Percentiles rank a stretch among this genome's conserved stretches.
These are phyloP conservation scores for Lethenteron camtschaticum DNA, from an alignment of 2,113 vertebrate genomes.

Conservation along the genomic window DNA sequence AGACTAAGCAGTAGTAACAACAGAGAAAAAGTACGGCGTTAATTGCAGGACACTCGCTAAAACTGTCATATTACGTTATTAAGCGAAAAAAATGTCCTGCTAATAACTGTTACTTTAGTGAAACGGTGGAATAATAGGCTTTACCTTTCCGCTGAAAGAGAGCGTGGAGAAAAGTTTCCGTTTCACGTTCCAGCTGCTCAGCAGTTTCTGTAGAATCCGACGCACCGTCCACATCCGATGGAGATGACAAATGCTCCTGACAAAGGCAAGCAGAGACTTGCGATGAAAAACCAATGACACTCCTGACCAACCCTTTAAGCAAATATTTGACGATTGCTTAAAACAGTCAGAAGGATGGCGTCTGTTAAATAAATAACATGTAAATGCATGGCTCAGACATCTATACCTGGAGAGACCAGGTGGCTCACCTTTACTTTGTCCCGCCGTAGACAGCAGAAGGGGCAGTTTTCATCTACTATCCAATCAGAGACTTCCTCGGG, in stretches of 20 bases:
- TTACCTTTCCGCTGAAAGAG: slow-evolving; percentile 97
- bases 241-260: slow-evolving; percentile 6
- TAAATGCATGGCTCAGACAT: too few species aligned
- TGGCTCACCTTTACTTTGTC: slow-evolving; percentile 75
- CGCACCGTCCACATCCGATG: background rate
- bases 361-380: too few species aligned
- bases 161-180: slow-evolving; percentile 90
- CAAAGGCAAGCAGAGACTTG: background rate
- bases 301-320: too few species aligned
- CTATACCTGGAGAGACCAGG: background rate
- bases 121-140: slow-evolving; percentile 6
- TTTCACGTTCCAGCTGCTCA: slow-evolving; percentile 81
- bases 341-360: too few species aligned
- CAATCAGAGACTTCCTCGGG: slow-evolving; percentile 84
- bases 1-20: too few species aligned
- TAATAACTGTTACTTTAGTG: background rate
- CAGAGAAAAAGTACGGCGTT: background rate
- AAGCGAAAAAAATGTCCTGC: background rate
- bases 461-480: slow-evolving; percentile 70
- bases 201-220: slow-evolving; percentile 11
- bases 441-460: slow-evolving; percentile 83
- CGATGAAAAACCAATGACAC: background rate
- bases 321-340: too few species aligned
- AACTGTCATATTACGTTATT: background rate
- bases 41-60: background rate